Conservation (phyloP, 1,140 invertebrate genomes). For the Pararge aegeria region DNA sequence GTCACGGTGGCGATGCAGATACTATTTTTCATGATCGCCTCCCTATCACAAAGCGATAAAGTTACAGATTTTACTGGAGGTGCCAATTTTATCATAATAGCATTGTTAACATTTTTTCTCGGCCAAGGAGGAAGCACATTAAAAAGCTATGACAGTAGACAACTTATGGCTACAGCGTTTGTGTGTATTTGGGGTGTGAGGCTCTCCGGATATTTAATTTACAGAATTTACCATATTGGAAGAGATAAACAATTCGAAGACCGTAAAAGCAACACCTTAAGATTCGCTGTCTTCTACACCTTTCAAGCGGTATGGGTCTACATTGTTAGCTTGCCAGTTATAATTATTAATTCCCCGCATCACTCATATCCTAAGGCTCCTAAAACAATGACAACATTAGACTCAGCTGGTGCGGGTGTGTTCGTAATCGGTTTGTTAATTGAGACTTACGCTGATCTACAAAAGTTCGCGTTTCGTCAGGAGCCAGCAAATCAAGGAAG, state of each 20-base stretch:
- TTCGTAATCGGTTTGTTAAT: slow-evolving; percentile 91
- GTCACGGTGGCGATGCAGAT: slow-evolving; percentile 93
- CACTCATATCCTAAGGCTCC: slow-evolving; percentile 87
- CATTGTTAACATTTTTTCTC: slow-evolving; percentile 91
- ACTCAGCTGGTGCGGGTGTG: slow-evolving; percentile 90
- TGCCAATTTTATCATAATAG: slow-evolving; percentile 94
- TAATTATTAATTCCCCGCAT: slow-evolving; percentile 93
- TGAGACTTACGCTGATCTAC: slow-evolving; percentile 94
- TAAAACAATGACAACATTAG: slow-evolving; percentile 90
- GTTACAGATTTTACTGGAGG: slow-evolving; percentile 95
- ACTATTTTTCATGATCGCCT: slow-evolving; percentile 92
- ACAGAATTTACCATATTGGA: slow-evolving; percentile 93
- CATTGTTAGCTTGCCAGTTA: slow-evolving; percentile 93
- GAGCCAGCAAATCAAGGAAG: slow-evolving; percentile 93
- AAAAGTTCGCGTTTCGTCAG: slow-evolving; percentile 94
- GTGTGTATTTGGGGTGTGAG: slow-evolving; percentile 92
- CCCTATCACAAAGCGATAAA: slow-evolving; percentile 93
- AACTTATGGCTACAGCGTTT: slow-evolving; percentile 92
- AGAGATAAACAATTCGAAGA: slow-evolving; percentile 95
- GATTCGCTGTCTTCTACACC: slow-evolving; percentile 94
- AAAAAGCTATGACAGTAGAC: slow-evolving; percentile 90
- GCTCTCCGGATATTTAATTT: slow-evolving; percentile 91
- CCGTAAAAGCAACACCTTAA: slow-evolving; percentile 90
- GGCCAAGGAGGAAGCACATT: slow-evolving; percentile 85
- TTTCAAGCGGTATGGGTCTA: slow-evolving; percentile 98